Evolutionary conservation across 2,113 vertebrate species (phyloP), one percentile per base, ranked within the genome.

Genomic region (Toxotes jaculatrix): DNA sequence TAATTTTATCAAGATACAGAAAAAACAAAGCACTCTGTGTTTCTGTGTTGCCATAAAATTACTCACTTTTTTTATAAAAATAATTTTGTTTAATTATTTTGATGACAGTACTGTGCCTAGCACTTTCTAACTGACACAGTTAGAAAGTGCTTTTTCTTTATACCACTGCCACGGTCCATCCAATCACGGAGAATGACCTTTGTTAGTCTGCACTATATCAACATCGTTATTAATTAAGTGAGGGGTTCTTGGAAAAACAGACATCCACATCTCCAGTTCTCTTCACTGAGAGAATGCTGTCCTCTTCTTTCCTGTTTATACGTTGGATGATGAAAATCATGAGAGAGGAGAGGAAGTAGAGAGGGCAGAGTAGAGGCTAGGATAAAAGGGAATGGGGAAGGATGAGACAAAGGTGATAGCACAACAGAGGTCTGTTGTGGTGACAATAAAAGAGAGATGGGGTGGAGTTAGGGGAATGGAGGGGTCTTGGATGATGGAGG

Each of bases 401-500:
- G n/a, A 79, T 61, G 53, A n/a, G 21, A 69, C 40, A 72, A 43
- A 47, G 53, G 67, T 68, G 69, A 85, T 1, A 68, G 36, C 70
- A 70, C 67, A 80, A 61, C 77, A 61, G 34, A 68, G 45, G 47
- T 49, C 17, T 3, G n/a, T 65, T 68, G 34, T 13, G 31, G 53
- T 68, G 42, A 49, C 32, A 72, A 65, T 51, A 17, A 70, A 31
- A 68, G 43, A 55, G 42, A 67, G 65, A 47, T 21, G 12, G 47
- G 64, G 62, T 59, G 55, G 13, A 23, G 45, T 57, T 32, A 43
- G 36, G 27, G 45, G 5, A 34, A 21, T 55, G 40, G 64, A 80
- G 23, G 59, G 86, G 64, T 91, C 74, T 38, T 61, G 62, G 65
- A 74, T 90, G 77, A 90, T 86, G 86, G 42, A 76, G 42, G 57